Percentiles rank a stretch among this genome's conserved stretches.
Evolutionary conservation across 2,113 vertebrate genomes (phyloP).

Genomic region (Delphinus delphis): DNA sequence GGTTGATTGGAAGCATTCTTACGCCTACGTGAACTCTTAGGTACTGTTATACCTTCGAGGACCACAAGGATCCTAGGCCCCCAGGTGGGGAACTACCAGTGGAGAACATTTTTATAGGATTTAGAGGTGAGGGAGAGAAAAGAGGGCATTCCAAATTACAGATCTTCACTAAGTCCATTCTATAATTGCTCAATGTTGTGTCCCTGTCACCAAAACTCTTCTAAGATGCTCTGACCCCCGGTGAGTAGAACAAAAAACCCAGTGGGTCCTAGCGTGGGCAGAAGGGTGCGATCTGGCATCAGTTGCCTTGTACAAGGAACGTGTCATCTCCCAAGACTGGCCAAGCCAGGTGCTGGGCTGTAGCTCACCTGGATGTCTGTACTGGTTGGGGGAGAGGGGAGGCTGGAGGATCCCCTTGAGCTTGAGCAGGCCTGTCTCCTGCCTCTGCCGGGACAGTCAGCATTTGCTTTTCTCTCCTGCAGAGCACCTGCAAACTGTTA

Average conservation of each 20-base stretch:
- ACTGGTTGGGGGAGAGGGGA: background rate
- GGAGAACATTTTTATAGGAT: background rate
- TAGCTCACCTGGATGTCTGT: constrained; percentile 66
- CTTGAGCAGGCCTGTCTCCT: constrained; percentile 57
- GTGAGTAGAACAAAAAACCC: constrained; percentile 47
- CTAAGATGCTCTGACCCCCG: constrained; percentile 20
- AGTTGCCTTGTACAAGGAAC: background rate
- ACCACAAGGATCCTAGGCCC: background rate
- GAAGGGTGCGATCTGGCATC: background rate
- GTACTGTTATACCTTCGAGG: background rate
- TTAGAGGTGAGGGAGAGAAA: background rate
- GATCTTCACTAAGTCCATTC: constrained; percentile 71
- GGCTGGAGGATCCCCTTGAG: background rate
- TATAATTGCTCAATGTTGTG: constrained; percentile 42
- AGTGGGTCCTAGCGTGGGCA: background rate
- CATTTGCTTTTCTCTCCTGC: constrained; percentile 50
- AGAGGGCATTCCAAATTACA: background rate
- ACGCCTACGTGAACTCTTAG: background rate
- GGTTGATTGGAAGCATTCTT: background rate
- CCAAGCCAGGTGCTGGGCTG: background rate
- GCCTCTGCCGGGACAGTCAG: constrained; percentile 25
- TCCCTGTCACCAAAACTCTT: constrained; percentile 47
- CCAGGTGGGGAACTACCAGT: background rate
- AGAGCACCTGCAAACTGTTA: constrained; percentile 52
- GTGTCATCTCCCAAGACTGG: background rate